phyloP scores from a whole-genome alignment of 2,888 invertebrate genomes.

The Quadriops clusia region DNA sequence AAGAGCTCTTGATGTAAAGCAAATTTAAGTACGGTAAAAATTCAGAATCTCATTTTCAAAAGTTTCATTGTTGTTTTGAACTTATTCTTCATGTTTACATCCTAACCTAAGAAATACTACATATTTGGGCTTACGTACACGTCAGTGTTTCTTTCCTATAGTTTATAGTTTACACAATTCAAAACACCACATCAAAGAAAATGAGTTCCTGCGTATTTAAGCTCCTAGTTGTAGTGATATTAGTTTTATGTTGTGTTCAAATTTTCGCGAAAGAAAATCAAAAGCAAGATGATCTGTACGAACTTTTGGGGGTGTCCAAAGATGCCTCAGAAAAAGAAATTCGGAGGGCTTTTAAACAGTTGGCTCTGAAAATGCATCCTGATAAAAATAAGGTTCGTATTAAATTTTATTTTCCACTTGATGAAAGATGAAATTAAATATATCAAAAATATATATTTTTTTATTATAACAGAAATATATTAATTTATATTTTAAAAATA shows the following conservation, averaged over 20 bases:
- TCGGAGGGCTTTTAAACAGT: constrained; percentile 58
- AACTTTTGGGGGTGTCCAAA: constrained; percentile 41
- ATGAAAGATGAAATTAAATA: neutral
- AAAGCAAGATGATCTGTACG: constrained; percentile 26
- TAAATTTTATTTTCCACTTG: constrained; percentile 1
- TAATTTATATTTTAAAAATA: constrained; percentile 1
- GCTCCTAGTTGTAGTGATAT: neutral
- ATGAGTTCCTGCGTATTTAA: neutral
- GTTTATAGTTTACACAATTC: neutral
- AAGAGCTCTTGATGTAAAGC: no score
- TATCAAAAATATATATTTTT: constrained; percentile 5
- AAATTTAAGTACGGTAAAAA: no score
- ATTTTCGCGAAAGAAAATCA: neutral
- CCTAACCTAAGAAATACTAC: no score
- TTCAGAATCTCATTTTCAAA: no score
- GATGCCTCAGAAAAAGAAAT: constrained; percentile 57
- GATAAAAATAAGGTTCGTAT: constrained; percentile 48
- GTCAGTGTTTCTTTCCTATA: neutral
- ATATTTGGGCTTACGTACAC: neutral
- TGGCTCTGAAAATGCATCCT: constrained; percentile 59
- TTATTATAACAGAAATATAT: neutral
- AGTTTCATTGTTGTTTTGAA: no score
- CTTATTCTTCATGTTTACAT: no score
- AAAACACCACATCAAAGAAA: neutral
- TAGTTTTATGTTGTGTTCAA: neutral